Evolutionary conservation across 2,113 vertebrate species (phyloP).

Genomic region (Myotis brandtii): DNA sequence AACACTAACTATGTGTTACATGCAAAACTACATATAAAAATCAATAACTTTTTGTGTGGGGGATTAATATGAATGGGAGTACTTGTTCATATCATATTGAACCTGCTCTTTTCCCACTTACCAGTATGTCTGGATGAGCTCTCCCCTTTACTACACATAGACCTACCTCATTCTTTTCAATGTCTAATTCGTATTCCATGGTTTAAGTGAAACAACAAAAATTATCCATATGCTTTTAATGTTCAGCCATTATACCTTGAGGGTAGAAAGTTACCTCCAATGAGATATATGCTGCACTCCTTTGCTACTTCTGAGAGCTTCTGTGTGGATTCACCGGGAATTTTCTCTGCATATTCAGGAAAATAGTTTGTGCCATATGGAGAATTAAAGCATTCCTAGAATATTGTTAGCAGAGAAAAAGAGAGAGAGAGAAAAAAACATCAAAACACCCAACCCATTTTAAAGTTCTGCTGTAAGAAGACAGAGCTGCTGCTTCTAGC

Average conservation of each 20-base stretch:
- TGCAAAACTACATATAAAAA: background rate
- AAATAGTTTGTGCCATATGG: slow-evolving; percentile 96
- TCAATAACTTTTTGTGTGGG: background rate
- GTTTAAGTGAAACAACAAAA: slow-evolving; percentile 40
- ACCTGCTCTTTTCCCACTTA: background rate
- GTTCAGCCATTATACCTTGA: background rate
- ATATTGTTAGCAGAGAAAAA: slow-evolving; percentile 30
- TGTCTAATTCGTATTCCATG: background rate
- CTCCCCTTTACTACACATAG: background rate
- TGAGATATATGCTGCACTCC: slow-evolving; percentile 92
- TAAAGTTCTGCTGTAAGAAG: slow-evolving; percentile 28
- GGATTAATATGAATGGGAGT: background rate
- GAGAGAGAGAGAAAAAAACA: background rate
- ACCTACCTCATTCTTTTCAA: background rate
- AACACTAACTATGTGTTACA: background rate
- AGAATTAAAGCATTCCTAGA: slow-evolving; percentile 98
- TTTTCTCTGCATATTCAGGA: slow-evolving; percentile 93
- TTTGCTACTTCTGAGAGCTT: slow-evolving; percentile 93
- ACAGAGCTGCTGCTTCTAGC: background rate
- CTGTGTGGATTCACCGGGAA: slow-evolving; percentile 94
- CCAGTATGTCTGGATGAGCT: background rate
- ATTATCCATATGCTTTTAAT: background rate
- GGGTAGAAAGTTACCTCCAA: slow-evolving; percentile 92
- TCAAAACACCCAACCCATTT: background rate
- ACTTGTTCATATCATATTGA: background rate